phyloP scores from a whole-genome alignment of 2,113 vertebrate genomes.

The Danio rerio region DNA sequence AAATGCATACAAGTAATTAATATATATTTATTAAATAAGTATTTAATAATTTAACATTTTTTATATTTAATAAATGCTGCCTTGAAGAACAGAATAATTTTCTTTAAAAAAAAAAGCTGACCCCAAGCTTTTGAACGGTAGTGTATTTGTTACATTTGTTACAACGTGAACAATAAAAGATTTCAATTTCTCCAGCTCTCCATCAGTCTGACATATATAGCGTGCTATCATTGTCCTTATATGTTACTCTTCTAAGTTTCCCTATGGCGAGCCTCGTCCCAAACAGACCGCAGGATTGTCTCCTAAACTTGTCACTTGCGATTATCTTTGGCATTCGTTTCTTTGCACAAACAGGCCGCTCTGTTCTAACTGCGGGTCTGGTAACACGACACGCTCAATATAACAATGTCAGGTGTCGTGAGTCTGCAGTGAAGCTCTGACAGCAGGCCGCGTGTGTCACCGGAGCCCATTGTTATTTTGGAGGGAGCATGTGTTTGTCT shows the following conservation, averaged over 20 bases:
- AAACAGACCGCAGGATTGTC: slow-evolving; percentile 33
- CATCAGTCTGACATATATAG: neutral
- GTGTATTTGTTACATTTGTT: too few species aligned
- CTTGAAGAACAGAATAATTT: too few species aligned
- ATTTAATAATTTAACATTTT: too few species aligned
- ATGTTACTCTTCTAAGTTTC: neutral
- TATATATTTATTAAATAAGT: too few species aligned
- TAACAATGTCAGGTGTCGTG: slow-evolving; percentile 67
- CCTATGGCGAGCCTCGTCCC: slow-evolving; percentile 34
- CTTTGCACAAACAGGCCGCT: slow-evolving; percentile 28
- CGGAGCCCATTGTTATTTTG: slow-evolving; percentile 82
- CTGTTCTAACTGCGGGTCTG: slow-evolving; percentile 47
- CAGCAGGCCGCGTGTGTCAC: slow-evolving; percentile 69
- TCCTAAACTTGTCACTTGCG: slow-evolving; percentile 57
- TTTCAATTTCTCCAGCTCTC: too few species aligned
- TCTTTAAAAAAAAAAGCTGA: too few species aligned
- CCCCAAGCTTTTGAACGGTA: too few species aligned
- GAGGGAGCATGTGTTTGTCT: slow-evolving; percentile 84
- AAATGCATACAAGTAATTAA: too few species aligned
- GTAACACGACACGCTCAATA: slow-evolving; percentile 72
- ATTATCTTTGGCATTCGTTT: slow-evolving; percentile 60
- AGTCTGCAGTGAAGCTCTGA: slow-evolving; percentile 63
- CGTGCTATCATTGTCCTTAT: neutral
- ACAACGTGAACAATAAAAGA: too few species aligned
- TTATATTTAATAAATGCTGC: too few species aligned